A percentile compares a stretch with the other conserved stretches of the same genome.
Conservation (phyloP, 2,888 invertebrate species). For the Adela reaumurella region DNA sequence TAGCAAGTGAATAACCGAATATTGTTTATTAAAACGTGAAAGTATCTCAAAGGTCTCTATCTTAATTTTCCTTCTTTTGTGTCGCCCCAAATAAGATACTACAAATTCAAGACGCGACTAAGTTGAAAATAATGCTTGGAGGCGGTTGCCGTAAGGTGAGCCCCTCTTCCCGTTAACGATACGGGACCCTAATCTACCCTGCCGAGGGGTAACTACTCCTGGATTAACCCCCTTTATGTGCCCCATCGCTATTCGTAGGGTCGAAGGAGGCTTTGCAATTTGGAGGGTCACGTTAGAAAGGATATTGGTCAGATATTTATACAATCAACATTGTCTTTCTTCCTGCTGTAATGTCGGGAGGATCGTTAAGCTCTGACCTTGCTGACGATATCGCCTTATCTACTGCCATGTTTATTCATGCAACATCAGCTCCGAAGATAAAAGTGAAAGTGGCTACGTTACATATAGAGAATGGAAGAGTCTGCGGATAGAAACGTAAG, state of each 20-base stretch:
- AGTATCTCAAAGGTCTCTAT: too few relatives aligned
- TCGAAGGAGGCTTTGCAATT: background rate
- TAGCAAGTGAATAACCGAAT: too few relatives aligned
- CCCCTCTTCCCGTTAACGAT: background rate
- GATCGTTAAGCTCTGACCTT: too few relatives aligned
- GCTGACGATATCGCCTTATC: too few relatives aligned
- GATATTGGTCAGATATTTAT: background rate
- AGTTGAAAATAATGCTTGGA: background rate
- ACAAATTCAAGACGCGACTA: background rate
- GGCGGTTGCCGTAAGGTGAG: background rate
- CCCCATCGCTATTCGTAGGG: background rate
- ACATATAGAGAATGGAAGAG: too few relatives aligned
- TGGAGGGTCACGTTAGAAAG: background rate
- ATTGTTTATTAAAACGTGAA: too few relatives aligned
- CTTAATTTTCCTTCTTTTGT: background rate
- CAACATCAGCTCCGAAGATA: too few relatives aligned
- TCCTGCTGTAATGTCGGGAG: too few relatives aligned
- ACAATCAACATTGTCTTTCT: background rate
- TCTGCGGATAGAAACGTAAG: too few relatives aligned
- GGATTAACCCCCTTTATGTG: background rate
- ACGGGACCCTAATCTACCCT: background rate
- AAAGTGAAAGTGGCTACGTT: too few relatives aligned
- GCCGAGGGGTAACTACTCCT: background rate
- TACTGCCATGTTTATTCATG: too few relatives aligned
- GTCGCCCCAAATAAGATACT: background rate